phyloP scores from a whole-genome alignment of 2,113 vertebrate species.

The Hirundichthys speculiger region DNA sequence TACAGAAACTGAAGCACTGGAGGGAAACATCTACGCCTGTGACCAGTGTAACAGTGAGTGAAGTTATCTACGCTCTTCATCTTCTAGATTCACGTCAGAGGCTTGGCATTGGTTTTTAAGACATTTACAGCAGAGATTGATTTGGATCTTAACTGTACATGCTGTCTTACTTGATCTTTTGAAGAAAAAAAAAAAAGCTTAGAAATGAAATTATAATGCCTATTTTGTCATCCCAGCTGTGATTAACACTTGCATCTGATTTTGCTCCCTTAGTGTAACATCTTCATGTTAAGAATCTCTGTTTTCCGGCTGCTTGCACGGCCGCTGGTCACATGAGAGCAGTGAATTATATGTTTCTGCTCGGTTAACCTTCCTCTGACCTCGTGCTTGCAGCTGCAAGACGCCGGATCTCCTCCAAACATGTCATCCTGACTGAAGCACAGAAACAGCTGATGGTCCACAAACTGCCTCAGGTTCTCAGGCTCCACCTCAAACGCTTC shows the following conservation, averaged over 20 bases:
- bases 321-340: too few relatives aligned
- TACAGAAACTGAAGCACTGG: conserved; percentile 96
- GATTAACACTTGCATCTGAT: too few relatives aligned
- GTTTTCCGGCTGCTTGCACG: too few relatives aligned
- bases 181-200: too few relatives aligned
- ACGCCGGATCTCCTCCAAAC: conserved; percentile 92
- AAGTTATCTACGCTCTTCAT: background rate
- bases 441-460: conserved; percentile 98
- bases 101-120: background rate
- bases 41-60: conserved; percentile 97
- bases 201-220: too few relatives aligned
- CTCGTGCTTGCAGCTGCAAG: conserved; percentile 82
- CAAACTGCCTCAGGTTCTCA: conserved; percentile 98
- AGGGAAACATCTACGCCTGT: conserved; percentile 96
- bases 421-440: conserved; percentile 92
- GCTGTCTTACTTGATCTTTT: too few relatives aligned
- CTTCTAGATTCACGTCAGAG: background rate
- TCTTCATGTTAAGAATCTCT: too few relatives aligned
- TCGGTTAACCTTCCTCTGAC: background rate
- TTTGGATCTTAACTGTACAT: too few relatives aligned
- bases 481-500: conserved; percentile 99
- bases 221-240: too few relatives aligned
- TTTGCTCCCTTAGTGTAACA: too few relatives aligned
- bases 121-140: background rate
- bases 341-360: background rate